Evolutionary conservation across 2,113 vertebrate species (phyloP).

Genomic region (Columbina picui): DNA sequence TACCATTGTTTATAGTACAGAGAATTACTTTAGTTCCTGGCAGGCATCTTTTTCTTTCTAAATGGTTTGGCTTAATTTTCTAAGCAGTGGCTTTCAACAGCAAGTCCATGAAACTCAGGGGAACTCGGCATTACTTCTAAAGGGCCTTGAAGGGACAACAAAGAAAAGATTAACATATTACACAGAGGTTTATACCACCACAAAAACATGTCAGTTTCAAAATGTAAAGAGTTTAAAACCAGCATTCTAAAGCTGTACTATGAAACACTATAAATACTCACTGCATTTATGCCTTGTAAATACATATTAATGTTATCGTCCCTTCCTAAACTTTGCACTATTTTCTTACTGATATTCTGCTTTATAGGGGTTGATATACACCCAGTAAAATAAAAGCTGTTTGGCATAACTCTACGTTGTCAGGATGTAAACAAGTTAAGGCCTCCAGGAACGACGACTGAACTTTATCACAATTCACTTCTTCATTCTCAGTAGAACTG

Average conservation of each 20-base stretch:
- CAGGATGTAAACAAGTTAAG: slow-evolving; percentile 22
- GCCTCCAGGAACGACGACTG: background rate
- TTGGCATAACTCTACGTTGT: background rate
- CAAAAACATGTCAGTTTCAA: background rate
- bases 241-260: background rate
- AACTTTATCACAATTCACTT: slow-evolving; percentile 19
- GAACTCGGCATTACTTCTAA: background rate
- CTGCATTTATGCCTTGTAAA: background rate
- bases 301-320: background rate
- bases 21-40: background rate
- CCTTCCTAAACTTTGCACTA: background rate
- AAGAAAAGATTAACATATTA: background rate
- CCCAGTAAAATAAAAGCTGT: background rate
- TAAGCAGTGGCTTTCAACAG: background rate
- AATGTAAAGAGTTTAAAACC: background rate
- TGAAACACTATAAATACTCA: background rate
- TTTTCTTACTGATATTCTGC: background rate
- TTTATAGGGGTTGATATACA: background rate
- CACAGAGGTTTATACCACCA: background rate
- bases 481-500: slow-evolving; percentile 26
- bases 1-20: background rate
- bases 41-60: background rate
- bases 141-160: background rate
- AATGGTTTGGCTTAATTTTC: background rate
- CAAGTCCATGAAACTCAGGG: background rate